Percentiles rank a stretch among this genome's conserved stretches.
Conservation (phyloP, 2,888 invertebrate species). For the Ophonus ardosiacus region DNA sequence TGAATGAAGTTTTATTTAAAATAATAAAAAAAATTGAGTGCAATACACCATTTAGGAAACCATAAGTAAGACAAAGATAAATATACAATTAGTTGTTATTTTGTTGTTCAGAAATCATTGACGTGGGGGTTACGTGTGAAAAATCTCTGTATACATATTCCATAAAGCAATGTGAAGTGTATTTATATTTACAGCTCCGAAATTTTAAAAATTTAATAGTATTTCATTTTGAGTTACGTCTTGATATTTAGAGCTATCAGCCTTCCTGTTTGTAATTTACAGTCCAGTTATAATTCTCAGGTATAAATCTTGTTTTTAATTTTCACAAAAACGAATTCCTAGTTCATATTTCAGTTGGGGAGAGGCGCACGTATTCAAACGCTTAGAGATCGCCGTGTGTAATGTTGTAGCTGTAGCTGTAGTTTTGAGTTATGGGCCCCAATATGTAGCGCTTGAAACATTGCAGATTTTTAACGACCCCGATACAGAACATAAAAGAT, state of each 20-base stretch:
- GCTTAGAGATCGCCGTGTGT: constrained; percentile 37
- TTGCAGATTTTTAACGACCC: constrained; percentile 26
- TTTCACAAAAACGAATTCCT: constrained; percentile 57
- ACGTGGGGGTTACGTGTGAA: too few relatives aligned
- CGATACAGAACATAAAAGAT: neutral
- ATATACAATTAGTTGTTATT: too few relatives aligned
- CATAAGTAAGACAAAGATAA: too few relatives aligned
- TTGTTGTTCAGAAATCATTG: too few relatives aligned
- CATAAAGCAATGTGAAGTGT: too few relatives aligned
- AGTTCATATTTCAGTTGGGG: constrained; percentile 45
- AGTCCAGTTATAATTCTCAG: constrained; percentile 17
- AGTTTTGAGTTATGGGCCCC: constrained; percentile 18
- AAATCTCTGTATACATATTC: too few relatives aligned
- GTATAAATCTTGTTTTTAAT: constrained; percentile 60
- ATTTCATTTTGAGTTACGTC: too few relatives aligned
- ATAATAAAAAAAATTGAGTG: too few relatives aligned
- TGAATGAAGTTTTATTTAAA: too few relatives aligned
- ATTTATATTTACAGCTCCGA: too few relatives aligned
- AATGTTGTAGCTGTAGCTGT: neutral
- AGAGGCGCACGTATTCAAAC: constrained; percentile 34
- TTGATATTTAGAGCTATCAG: neutral
- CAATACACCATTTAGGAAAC: too few relatives aligned
- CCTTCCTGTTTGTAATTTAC: neutral
- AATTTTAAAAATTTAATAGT: too few relatives aligned
- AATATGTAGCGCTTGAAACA: constrained; percentile 22